Evolutionary conservation across 1,140 invertebrate species (phyloP), one percentile per base, ranked within the genome.

Genomic region (Idris sp.): DNA sequence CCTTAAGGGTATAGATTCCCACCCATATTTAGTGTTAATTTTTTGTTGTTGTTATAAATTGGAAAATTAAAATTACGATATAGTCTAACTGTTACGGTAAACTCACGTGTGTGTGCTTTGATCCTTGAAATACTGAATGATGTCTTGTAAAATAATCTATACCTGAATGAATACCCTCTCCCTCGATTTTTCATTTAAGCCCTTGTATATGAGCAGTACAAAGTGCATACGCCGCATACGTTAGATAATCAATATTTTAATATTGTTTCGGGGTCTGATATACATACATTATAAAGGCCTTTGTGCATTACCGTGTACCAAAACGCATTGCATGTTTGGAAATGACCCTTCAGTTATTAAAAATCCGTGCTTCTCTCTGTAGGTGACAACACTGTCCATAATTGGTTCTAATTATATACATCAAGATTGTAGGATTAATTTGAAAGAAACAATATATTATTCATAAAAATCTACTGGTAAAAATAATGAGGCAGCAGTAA

Each of bases 171-270:
- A 76, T 69, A 67, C 74, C 61, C 76, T 69, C 74, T 78, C n/a
- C 15, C 26, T 11, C 1, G 75, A n/a, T n/a, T n/a, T 83, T 80
- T 82, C 78, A 81, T 77, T 68, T 67, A 74, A 81, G 78, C 83
- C 83, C 82, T 80, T 77, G n/a, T n/a, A 76, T 78, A 54, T 19
- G 40, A 67, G 48, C 48, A 48, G 73, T 74, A 84, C 86, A 87
- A 87, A 87, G 86, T 87, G 85, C 85, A 87, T 86, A 81, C 86
- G 82, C 81, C 81, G 83, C 84, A 87, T 86, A 85, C 86, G 77
- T 84, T 81, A 79, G 79, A 81, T 81, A 85, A 88, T 88, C 85
- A 80, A 88, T 88, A 87, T 86, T 88, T 88, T 87, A 88, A 87
- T 87, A 87, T 87, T 83, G 83, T 85, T 80, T 77, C 76, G 74